Evolutionary conservation across 2,797 vertebrate species (phyloP).

Genomic region (Muscicapa striata): DNA sequence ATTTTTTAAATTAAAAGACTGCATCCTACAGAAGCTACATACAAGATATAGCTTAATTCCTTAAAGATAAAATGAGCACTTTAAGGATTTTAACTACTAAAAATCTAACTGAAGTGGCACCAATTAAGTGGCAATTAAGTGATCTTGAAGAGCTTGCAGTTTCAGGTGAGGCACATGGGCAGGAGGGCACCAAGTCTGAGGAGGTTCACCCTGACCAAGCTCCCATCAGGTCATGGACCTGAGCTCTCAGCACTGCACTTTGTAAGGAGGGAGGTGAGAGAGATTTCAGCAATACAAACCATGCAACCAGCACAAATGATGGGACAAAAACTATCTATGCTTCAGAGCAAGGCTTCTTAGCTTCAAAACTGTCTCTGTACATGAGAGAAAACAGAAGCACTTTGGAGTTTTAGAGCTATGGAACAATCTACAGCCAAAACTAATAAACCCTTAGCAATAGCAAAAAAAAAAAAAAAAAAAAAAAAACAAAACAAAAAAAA

Average conservation of each 20-base stretch:
- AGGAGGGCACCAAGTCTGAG: not conserved
- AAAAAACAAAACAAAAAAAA: not conserved
- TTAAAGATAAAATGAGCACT: not conserved
- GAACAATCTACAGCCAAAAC: not conserved
- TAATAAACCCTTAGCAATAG: not conserved
- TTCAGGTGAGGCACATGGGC: not conserved
- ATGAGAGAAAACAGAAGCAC: not conserved
- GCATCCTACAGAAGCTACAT: not conserved
- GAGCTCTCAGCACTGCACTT: not conserved
- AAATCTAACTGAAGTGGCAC: not conserved
- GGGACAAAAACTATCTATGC: not conserved
- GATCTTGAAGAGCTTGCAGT: not conserved
- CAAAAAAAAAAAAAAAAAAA: no score
- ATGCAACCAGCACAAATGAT: not conserved
- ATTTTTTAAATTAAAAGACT: not conserved
- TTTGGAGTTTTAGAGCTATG: not conserved
- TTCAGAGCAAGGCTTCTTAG: not conserved
- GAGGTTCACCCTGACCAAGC: not conserved
- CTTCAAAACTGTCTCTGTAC: not conserved
- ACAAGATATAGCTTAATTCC: not conserved
- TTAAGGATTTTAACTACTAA: not conserved
- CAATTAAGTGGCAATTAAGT: not conserved
- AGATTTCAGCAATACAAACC: not conserved
- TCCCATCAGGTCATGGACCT: not conserved
- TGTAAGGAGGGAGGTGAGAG: not conserved